Evolutionary conservation across 2,888 invertebrate genomes (phyloP).

Genomic region (Drosophila lutescens): DNA sequence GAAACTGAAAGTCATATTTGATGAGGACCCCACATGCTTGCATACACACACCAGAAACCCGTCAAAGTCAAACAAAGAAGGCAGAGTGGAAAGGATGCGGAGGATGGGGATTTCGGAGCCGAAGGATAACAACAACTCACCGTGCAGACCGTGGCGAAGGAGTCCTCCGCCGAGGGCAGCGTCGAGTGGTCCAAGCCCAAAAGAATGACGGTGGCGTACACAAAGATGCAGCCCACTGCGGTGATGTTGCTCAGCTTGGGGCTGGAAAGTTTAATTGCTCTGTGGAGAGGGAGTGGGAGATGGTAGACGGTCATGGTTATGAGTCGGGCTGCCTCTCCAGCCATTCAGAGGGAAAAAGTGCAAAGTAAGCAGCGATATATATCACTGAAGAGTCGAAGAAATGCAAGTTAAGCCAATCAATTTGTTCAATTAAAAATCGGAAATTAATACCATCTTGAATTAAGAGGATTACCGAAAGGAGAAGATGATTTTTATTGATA

Average conservation of each 20-base stretch:
- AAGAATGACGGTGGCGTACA: conserved; percentile 94
- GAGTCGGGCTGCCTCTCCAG: conserved; percentile 7
- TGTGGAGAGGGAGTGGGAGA: conserved; percentile 80
- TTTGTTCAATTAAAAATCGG: conserved; percentile 10
- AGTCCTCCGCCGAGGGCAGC: conserved; percentile 88
- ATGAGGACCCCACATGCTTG: conserved; percentile 47
- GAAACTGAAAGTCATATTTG: conserved; percentile 80
- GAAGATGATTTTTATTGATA: too few relatives aligned
- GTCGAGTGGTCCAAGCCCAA: conserved; percentile 94
- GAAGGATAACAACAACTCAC: conserved; percentile 86
- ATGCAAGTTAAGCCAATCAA: conserved; percentile 6
- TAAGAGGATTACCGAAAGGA: background rate
- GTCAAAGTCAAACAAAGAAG: conserved; percentile 72
- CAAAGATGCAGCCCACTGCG: conserved; percentile 94
- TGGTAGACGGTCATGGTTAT: conserved; percentile 15
- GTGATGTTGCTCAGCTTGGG: conserved; percentile 96
- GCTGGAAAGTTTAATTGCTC: conserved; percentile 96
- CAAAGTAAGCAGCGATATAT: conserved; percentile 42
- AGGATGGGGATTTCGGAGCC: conserved; percentile 7
- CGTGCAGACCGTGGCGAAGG: conserved; percentile 93
- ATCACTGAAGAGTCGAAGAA: background rate
- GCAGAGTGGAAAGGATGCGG: conserved; percentile 2
- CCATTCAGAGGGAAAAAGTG: conserved; percentile 25
- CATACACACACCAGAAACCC: conserved; percentile 68
- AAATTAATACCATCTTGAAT: background rate